Conservation (phyloP, 2,888 invertebrate genomes). For the Geotrupes spiniger region DNA sequence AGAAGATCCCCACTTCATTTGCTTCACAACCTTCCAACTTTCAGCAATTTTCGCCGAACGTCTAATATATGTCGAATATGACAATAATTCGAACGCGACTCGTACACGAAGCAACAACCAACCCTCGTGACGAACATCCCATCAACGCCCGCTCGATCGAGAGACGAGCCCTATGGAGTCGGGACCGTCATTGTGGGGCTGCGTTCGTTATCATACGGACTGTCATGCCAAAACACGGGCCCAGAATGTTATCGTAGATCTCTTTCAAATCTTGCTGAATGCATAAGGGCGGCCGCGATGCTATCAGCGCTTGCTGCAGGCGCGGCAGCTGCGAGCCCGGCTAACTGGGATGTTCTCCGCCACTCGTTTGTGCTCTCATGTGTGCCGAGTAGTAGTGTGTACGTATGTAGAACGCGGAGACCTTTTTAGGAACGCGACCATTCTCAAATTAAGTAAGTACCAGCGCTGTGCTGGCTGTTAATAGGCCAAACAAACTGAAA, state of each 20-base stretch:
- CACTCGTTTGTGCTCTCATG: conserved; percentile 11
- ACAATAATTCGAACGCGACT: conserved; percentile 5
- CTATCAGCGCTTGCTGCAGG: conserved; percentile 48
- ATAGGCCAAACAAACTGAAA: too few species aligned
- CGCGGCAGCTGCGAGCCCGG: conserved; percentile 46
- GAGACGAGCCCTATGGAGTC: conserved; percentile 28
- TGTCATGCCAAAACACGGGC: conserved; percentile 54
- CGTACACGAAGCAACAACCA: conserved; percentile 6
- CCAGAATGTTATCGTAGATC: conserved; percentile 53
- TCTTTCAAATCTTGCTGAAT: conserved; percentile 55
- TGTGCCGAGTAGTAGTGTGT: conserved; percentile 7
- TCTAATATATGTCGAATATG: conserved; percentile 1
- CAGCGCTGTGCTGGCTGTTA: too few species aligned
- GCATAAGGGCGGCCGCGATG: conserved; percentile 52
- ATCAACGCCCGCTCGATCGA: conserved; percentile 26
- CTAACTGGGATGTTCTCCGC: conserved; percentile 21
- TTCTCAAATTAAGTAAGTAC: not conserved
- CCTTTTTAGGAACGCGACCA: not conserved
- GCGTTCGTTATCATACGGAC: conserved; percentile 50
- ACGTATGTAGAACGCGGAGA: too few species aligned
- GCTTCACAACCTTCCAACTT: too few species aligned
- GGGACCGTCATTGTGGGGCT: conserved; percentile 39
- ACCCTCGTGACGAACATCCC: conserved; percentile 28
- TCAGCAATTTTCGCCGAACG: not conserved
- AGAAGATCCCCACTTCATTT: too few species aligned